phyloP scores from a whole-genome alignment of 2,888 invertebrate genomes.

The Drosophila lutescens region DNA sequence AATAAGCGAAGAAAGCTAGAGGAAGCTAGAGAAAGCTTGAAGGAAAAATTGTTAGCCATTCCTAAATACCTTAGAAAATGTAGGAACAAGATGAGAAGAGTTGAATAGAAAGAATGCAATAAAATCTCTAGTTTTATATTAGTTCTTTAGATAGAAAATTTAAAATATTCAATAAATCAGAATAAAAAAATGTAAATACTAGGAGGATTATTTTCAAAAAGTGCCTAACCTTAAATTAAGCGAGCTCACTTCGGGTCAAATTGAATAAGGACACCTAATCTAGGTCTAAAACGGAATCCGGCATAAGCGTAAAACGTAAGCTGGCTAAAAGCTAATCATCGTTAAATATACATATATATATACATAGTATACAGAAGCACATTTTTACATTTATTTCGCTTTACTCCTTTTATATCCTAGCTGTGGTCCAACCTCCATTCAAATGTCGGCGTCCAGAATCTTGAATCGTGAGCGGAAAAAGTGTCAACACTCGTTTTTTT shows the following conservation, averaged over 20 bases:
- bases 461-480: slow-evolving; percentile 33
- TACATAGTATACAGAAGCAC: slow-evolving; percentile 45
- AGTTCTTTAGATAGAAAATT: not conserved
- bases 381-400: slow-evolving; percentile 18
- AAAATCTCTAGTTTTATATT: not conserved
- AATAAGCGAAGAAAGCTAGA: not conserved
- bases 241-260: slow-evolving; percentile 13
- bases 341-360: slow-evolving; percentile 55
- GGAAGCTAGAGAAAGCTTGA: not conserved
- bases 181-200: not conserved
- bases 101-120: not conserved
- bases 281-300: slow-evolving; percentile 27
- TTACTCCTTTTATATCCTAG: slow-evolving; percentile 6
- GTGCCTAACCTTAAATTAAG: slow-evolving; percentile 2
- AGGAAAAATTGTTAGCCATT: slow-evolving; percentile 7
- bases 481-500: slow-evolving; percentile 42
- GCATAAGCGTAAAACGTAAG: slow-evolving; percentile 61
- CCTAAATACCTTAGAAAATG: slow-evolving; percentile 7
- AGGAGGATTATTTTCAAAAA: not conserved
- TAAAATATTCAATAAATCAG: not conserved
- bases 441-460: slow-evolving; percentile 34
- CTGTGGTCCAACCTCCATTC: slow-evolving; percentile 5
- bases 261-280: slow-evolving; percentile 20
- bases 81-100: not conserved
- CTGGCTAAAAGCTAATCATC: slow-evolving; percentile 60